A percentile compares a stretch with the other conserved stretches of the same genome.
Evolutionary conservation across 1,140 invertebrate species (phyloP).

Genomic region (Streblospio benedicti): DNA sequence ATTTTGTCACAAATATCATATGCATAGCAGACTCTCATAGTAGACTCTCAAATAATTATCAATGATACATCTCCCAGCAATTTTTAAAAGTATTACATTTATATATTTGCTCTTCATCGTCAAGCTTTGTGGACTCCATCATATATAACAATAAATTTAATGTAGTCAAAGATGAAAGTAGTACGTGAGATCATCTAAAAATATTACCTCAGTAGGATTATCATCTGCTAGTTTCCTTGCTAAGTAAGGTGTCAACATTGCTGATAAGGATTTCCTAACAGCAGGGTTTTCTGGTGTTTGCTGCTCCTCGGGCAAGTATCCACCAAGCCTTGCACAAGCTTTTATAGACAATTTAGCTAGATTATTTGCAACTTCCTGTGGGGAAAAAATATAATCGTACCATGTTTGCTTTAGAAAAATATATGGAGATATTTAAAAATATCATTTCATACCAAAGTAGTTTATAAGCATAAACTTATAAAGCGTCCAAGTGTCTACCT

Average conservation of each 20-base stretch:
- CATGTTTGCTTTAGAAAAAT: slow-evolving; percentile 14
- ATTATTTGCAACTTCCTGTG: slow-evolving; percentile 79
- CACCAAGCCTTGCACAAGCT: slow-evolving; percentile 73
- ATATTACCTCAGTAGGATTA: slow-evolving; percentile 64
- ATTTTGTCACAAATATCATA: too few species aligned
- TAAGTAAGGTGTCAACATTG: slow-evolving; percentile 83
- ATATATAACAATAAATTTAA: too few species aligned
- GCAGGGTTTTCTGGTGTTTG: slow-evolving; percentile 57
- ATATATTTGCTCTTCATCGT: too few species aligned
- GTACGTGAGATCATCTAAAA: too few species aligned
- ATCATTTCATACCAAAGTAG: background rate
- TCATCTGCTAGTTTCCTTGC: slow-evolving; percentile 65
- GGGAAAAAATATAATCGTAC: slow-evolving; percentile 26
- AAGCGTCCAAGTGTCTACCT: too few species aligned
- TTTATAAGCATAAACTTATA: background rate
- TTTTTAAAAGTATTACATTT: too few species aligned
- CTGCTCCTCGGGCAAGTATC: slow-evolving; percentile 55
- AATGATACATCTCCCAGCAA: too few species aligned
- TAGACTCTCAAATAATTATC: too few species aligned
- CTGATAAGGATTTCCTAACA: slow-evolving; percentile 60
- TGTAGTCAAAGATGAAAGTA: too few species aligned
- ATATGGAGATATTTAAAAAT: background rate
- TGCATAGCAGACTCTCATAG: too few species aligned
- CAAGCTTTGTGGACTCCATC: too few species aligned
- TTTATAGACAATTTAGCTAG: slow-evolving; percentile 75